Conservation (phyloP, 2,888 invertebrate species). For the Cremastinae sp. region DNA sequence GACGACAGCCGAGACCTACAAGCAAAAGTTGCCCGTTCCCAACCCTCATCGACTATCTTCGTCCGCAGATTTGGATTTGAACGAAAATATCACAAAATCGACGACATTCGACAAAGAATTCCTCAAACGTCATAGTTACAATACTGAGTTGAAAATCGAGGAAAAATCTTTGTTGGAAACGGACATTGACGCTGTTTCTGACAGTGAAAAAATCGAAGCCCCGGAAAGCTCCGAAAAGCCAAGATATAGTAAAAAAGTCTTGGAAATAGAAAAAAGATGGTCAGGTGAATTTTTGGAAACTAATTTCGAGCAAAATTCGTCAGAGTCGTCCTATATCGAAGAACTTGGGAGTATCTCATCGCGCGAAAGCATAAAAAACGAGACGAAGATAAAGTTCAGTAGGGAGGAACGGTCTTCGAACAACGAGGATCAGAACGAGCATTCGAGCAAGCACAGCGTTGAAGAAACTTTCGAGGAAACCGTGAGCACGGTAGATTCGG, state of each 20-base stretch:
- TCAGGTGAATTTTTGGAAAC: slow-evolving; percentile 74
- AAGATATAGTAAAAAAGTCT: slow-evolving; percentile 72
- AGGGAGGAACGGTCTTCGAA: slow-evolving; percentile 21
- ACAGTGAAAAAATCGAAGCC: slow-evolving; percentile 58
- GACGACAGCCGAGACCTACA: slow-evolving; percentile 71
- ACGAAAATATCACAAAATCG: slow-evolving; percentile 64
- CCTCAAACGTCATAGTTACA: slow-evolving; percentile 69
- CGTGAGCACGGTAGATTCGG: slow-evolving; percentile 73
- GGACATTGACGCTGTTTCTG: slow-evolving; percentile 66
- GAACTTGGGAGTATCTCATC: slow-evolving; percentile 75
- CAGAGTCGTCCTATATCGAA: slow-evolving; percentile 76
- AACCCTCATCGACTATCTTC: slow-evolving; percentile 47
- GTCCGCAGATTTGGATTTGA: slow-evolving; percentile 62
- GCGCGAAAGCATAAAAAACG: slow-evolving; percentile 67
- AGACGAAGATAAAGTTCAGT: slow-evolving; percentile 34
- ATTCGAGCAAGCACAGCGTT: slow-evolving; percentile 33
- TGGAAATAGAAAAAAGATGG: slow-evolving; percentile 76
- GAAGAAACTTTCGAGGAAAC: slow-evolving; percentile 66
- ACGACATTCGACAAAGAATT: slow-evolving; percentile 71
- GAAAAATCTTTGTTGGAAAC: slow-evolving; percentile 66
- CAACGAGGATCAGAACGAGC: slow-evolving; percentile 21
- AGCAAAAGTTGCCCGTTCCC: slow-evolving; percentile 66
- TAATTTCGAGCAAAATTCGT: slow-evolving; percentile 70
- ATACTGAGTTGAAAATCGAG: slow-evolving; percentile 70
- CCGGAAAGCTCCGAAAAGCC: slow-evolving; percentile 54